Evolutionary conservation across 2,888 invertebrate genomes (phyloP).

Genomic region (Chymomyza fuscimana): DNA sequence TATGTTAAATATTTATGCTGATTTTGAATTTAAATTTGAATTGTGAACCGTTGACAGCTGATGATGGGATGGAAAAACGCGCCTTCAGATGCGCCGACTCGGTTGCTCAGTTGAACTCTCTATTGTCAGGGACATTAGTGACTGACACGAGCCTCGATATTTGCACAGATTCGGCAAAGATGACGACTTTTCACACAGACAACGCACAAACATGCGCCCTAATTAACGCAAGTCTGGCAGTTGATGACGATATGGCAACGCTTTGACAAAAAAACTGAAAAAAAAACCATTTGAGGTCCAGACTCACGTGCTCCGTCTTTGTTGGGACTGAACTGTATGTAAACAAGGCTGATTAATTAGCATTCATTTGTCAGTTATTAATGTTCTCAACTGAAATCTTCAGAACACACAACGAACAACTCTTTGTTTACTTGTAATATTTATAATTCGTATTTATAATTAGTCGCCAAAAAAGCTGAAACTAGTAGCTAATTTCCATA

Average conservation of each 20-base stretch:
- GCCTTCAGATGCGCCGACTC: background rate
- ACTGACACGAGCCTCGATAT: background rate
- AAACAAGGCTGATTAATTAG: slow-evolving; percentile 67
- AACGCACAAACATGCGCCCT: background rate
- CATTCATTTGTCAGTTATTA: slow-evolving; percentile 57
- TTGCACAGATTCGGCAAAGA: background rate
- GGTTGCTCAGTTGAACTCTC: background rate
- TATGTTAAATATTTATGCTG: slow-evolving; percentile 57
- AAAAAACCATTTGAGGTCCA: background rate
- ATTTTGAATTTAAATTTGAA: background rate
- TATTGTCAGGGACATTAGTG: background rate
- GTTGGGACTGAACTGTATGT: slow-evolving; percentile 10
- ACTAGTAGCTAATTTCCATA: background rate
- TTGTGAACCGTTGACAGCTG: background rate
- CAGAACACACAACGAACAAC: background rate
- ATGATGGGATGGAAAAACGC: background rate
- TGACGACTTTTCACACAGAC: background rate
- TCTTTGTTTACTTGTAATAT: background rate
- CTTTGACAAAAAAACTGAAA: background rate
- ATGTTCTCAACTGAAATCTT: slow-evolving; percentile 2
- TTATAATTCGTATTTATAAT: too few species aligned
- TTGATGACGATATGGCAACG: background rate
- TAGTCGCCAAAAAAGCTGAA: background rate
- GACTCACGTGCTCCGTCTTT: slow-evolving; percentile 55
- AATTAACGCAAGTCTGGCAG: background rate